Conservation (phyloP, 2,113 vertebrate species). For the Menura novaehollandiae region DNA sequence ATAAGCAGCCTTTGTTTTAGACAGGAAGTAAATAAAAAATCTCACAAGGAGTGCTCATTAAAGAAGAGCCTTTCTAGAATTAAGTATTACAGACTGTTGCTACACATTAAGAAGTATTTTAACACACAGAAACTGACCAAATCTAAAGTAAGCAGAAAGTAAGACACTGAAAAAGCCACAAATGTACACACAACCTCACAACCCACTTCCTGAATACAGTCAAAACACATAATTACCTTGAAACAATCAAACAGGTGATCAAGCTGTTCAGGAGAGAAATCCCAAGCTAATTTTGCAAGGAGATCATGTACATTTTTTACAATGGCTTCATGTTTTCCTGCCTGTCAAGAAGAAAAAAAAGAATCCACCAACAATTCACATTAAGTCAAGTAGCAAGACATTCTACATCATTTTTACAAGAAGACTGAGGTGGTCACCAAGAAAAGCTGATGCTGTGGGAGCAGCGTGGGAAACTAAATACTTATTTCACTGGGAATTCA, state of each 20-base stretch:
- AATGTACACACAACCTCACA: not conserved
- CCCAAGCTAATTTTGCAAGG: constrained; percentile 97
- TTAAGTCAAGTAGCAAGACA: not conserved
- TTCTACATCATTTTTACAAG: not conserved
- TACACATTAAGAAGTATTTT: not conserved
- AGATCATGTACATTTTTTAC: constrained; percentile 99
- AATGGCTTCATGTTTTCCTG: constrained; percentile 98
- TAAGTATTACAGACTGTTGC: not conserved
- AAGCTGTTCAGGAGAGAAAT: constrained; percentile 98
- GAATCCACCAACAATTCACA: not conserved
- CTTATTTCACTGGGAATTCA: not conserved
- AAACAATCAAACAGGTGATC: constrained; percentile 99
- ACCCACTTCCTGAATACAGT: not conserved
- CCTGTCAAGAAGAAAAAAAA: constrained; percentile 71
- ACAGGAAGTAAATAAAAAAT: not conserved
- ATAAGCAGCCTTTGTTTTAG: not conserved
- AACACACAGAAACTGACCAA: not conserved
- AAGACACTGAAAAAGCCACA: not conserved
- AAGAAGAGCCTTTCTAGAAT: not conserved
- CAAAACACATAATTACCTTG: constrained; percentile 79
- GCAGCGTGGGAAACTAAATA: not conserved
- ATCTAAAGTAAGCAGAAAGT: not conserved
- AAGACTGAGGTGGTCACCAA: not conserved
- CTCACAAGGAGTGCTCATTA: not conserved
- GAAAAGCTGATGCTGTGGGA: not conserved